A percentile compares a stretch with the other conserved stretches of the same genome.
Conservation (phyloP, 2,888 invertebrate species). For the Melangyna quadrimaculata region DNA sequence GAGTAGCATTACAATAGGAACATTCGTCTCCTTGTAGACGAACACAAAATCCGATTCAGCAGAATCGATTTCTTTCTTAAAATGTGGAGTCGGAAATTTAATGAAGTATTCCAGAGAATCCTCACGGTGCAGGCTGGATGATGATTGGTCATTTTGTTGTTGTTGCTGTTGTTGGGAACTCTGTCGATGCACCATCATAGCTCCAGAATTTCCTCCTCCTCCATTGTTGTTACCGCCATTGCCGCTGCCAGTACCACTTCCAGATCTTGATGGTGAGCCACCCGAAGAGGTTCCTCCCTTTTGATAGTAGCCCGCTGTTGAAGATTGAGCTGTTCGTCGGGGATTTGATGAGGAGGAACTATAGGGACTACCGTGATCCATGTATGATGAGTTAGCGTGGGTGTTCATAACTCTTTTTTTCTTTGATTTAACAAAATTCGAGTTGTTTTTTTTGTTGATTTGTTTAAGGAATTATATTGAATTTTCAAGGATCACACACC, state of each 20-base stretch:
- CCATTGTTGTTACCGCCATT: constrained; percentile 39
- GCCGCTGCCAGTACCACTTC: constrained; percentile 22
- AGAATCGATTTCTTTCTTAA: constrained; percentile 78
- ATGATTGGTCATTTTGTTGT: constrained; percentile 37
- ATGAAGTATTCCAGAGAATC: constrained; percentile 85
- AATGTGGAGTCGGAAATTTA: constrained; percentile 84
- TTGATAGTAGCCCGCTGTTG: constrained; percentile 49
- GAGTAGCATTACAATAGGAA: constrained; percentile 87
- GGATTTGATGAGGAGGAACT: constrained; percentile 41
- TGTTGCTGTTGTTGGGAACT: constrained; percentile 47
- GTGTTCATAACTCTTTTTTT: constrained; percentile 45
- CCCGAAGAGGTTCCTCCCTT: constrained; percentile 36
- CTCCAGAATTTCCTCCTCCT: constrained; percentile 36
- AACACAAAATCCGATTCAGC: constrained; percentile 82
- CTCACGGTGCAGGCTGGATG: constrained; percentile 70
- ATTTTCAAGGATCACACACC: constrained; percentile 52
- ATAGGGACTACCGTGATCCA: constrained; percentile 49
- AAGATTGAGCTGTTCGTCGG: constrained; percentile 53
- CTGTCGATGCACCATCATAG: constrained; percentile 48
- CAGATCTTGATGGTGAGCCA: constrained; percentile 44
- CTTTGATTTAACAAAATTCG: neutral
- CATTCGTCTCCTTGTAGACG: constrained; percentile 84
- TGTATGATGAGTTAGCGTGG: constrained; percentile 42
- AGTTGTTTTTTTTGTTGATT: neutral
- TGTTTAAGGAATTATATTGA: constrained; percentile 52